Evolutionary conservation across 2,888 invertebrate genomes (phyloP).

Genomic region (Synergus laeviventris): DNA sequence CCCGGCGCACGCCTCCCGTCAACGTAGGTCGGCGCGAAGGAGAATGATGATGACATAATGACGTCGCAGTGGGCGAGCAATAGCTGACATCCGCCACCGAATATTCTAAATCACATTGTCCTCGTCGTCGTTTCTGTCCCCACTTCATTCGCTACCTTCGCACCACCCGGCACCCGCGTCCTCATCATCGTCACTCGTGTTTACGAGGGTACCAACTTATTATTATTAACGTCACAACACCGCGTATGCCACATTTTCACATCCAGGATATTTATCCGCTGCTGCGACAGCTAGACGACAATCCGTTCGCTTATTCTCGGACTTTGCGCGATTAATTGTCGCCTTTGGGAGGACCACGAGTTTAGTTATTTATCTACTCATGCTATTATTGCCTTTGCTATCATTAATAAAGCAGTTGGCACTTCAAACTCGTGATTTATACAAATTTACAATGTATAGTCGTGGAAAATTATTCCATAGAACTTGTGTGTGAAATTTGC

Average conservation of each 20-base stretch:
- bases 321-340: slow-evolving; percentile 4
- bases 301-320: slow-evolving; percentile 14
- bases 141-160: slow-evolving; percentile 48
- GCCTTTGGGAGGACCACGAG: neutral
- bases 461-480: too few relatives aligned
- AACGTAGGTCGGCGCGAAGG: slow-evolving; percentile 70
- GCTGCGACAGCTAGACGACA: neutral
- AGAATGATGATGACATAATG: slow-evolving; percentile 76
- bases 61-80: slow-evolving; percentile 76
- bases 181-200: slow-evolving; percentile 63
- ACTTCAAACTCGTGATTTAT: too few relatives aligned
- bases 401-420: neutral
- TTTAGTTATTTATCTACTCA: neutral
- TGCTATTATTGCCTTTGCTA: neutral
- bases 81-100: slow-evolving; percentile 76
- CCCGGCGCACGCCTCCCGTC: slow-evolving; percentile 74
- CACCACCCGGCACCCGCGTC: slow-evolving; percentile 39
- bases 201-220: slow-evolving; percentile 54
- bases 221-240: slow-evolving; percentile 16
- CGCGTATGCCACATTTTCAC: slow-evolving; percentile 1
- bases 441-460: too few relatives aligned
- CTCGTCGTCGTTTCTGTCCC: slow-evolving; percentile 48
- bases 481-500: neutral
- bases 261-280: neutral
- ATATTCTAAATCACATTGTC: slow-evolving; percentile 74